Evolutionary conservation across 1,140 invertebrate genomes (phyloP), one percentile per base, ranked within the genome.

Genomic region (Melanaphis sacchari): DNA sequence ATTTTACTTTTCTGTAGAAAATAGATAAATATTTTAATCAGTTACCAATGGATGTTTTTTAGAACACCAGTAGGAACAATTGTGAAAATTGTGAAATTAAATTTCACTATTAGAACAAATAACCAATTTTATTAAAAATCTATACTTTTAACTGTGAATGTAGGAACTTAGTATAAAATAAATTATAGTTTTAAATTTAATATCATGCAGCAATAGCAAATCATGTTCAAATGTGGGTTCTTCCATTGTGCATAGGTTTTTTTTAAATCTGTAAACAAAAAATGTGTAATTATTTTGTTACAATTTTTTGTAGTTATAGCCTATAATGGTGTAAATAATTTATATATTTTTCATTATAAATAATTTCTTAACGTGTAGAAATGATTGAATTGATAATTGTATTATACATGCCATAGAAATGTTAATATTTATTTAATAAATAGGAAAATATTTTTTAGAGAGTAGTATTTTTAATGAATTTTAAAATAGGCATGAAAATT

Each of bases 251-350:
- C 81, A 93, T 84, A 93, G 11, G 52, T 91, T 81, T 84, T 85
- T 82, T 49, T 18, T 21, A 93, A 49, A 92, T 84, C 43, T 93
- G 66, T 92, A 85, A 93, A 52, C 76, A 85, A 85, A 49, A 93
- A 93, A 93, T 93, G 76, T 93, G 81, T 93, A 93, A 84, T 85
- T 93, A 93, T 93, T 93, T 93, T 93, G 91, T 93, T 93, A 93
- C 81, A 84, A 31, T 84, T 84, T 49, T 93, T 92, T 92, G 43
- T 92, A 92, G 24, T 31, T 26, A 82, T 85, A 93, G 26, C 81
- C 81, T 93, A 93, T 92, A 46, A 92, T 49, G 66, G 9, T 92
- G 91, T 92, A 92, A 92, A 92, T 92, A 92, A 81, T 92, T 92
- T 81, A 92, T 92, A 93, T 93, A 93, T 93, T 93, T 93, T 93